Evolutionary conservation across 2,113 vertebrate genomes (phyloP).

Genomic region (Lucifuga dentata): DNA sequence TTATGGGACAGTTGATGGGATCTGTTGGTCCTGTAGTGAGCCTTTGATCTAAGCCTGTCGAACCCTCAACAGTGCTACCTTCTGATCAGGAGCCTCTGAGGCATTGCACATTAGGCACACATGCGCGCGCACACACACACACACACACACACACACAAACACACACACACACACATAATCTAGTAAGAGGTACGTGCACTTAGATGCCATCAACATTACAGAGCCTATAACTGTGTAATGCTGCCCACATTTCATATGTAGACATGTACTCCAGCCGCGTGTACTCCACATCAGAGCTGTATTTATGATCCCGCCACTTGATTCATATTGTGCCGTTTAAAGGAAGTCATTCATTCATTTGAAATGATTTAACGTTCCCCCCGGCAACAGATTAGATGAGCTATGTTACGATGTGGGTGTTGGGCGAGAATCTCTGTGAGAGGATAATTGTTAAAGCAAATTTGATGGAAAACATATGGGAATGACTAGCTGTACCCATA

Average conservation of each 20-base stretch:
- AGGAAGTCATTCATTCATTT: conserved; percentile 27
- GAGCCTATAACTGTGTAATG: not conserved
- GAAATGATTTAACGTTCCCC: conserved; percentile 18
- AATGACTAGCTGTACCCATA: conserved; percentile 58
- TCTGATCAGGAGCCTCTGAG: conserved; percentile 5
- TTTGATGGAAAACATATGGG: conserved; percentile 64
- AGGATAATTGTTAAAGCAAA: conserved; percentile 37
- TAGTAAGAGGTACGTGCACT: conserved; percentile 12
- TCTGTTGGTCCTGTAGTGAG: conserved; percentile 43
- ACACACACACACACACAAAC: not conserved
- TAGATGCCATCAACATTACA: not conserved
- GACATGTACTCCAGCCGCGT: too few relatives aligned
- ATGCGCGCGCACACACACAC: not conserved
- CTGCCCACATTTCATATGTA: too few relatives aligned
- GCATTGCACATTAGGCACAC: too few relatives aligned
- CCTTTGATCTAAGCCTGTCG: conserved; percentile 62
- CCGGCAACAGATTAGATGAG: conserved; percentile 27
- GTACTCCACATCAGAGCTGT: not conserved
- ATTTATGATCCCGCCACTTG: conserved; percentile 5
- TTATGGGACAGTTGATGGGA: conserved; percentile 56
- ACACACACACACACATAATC: not conserved
- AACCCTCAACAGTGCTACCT: conserved; percentile 26
- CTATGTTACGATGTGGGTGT: conserved; percentile 32
- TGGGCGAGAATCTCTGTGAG: conserved; percentile 28
- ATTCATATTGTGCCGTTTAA: conserved; percentile 20